These are phyloP conservation scores for Epiperipatus broadwayi DNA, from an alignment of 2,888 invertebrate genomes.

Conservation along the genomic window DNA sequence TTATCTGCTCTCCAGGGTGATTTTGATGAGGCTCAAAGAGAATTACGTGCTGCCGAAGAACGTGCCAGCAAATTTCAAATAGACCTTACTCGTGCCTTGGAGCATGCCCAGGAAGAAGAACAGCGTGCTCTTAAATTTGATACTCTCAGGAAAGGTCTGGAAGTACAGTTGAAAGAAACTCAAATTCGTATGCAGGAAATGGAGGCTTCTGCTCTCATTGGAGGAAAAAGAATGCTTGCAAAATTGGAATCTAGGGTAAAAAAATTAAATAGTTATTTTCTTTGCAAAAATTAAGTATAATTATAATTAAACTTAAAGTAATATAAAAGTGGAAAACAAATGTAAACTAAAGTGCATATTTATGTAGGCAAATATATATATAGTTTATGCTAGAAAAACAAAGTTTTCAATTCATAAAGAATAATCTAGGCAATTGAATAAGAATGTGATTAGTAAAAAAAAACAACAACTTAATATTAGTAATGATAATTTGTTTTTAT, in stretches of 20 bases:
- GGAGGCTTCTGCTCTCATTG: slow-evolving; percentile 87
- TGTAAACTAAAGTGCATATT: too few relatives aligned
- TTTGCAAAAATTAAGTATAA: not conserved
- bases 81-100: slow-evolving; percentile 83
- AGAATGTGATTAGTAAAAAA: too few relatives aligned
- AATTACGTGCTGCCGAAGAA: slow-evolving; percentile 52
- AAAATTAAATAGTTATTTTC: too few relatives aligned
- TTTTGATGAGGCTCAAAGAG: slow-evolving; percentile 93
- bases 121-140: slow-evolving; percentile 92
- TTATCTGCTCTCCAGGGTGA: slow-evolving; percentile 72
- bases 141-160: slow-evolving; percentile 87
- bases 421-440: too few relatives aligned
- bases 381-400: too few relatives aligned
- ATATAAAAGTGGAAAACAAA: too few relatives aligned
- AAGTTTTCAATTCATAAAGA: too few relatives aligned
- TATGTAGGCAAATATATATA: too few relatives aligned
- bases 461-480: too few relatives aligned
- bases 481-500: too few relatives aligned
- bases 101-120: slow-evolving; percentile 82
- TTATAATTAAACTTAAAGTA: too few relatives aligned
- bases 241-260: slow-evolving; percentile 68
- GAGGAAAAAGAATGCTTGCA: slow-evolving; percentile 89
- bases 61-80: slow-evolving; percentile 77
- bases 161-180: slow-evolving; percentile 89
- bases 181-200: slow-evolving; percentile 84